phyloP scores from a whole-genome alignment of 2,797 vertebrate species.

The Coilia nasus region DNA sequence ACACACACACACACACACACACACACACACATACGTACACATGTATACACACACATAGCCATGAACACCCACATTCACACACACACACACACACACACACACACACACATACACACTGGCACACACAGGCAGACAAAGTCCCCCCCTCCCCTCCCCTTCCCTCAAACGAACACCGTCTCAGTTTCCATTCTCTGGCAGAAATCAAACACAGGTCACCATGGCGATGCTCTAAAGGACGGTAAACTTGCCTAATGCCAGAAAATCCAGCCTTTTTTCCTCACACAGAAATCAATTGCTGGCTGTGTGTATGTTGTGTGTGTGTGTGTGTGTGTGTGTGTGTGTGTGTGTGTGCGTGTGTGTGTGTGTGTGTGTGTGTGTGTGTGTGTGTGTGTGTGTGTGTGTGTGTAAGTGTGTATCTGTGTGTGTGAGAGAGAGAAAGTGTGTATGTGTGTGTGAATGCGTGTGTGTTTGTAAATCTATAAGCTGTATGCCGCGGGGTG shows the following conservation, averaged over 20 bases:
- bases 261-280: slow-evolving; percentile 37
- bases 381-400: slow-evolving; percentile 10
- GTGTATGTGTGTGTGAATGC: neutral
- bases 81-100: slow-evolving; percentile 12
- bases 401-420: neutral
- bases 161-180: slow-evolving; percentile 28
- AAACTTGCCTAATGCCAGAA: slow-evolving; percentile 50
- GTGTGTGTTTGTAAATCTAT: neutral
- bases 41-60: neutral
- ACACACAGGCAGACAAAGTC: neutral
- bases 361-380: slow-evolving; percentile 42
- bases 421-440: neutral
- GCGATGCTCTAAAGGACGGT: slow-evolving; percentile 35
- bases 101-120: slow-evolving; percentile 19
- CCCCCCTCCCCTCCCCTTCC: neutral
- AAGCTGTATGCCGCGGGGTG: no score
- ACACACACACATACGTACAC: slow-evolving; percentile 31
- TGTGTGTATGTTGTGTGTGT: slow-evolving; percentile 31
- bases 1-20: slow-evolving; percentile 35
- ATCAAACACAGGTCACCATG: slow-evolving; percentile 37
- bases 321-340: slow-evolving; percentile 28
- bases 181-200: slow-evolving; percentile 34
- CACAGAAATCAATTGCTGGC: slow-evolving; percentile 38
- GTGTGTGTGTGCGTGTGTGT: slow-evolving; percentile 33
- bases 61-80: neutral